Percentiles rank a stretch among this genome's conserved stretches.
Evolutionary conservation across 2,113 vertebrate genomes (phyloP).

Genomic region (Maccullochella peelii): DNA sequence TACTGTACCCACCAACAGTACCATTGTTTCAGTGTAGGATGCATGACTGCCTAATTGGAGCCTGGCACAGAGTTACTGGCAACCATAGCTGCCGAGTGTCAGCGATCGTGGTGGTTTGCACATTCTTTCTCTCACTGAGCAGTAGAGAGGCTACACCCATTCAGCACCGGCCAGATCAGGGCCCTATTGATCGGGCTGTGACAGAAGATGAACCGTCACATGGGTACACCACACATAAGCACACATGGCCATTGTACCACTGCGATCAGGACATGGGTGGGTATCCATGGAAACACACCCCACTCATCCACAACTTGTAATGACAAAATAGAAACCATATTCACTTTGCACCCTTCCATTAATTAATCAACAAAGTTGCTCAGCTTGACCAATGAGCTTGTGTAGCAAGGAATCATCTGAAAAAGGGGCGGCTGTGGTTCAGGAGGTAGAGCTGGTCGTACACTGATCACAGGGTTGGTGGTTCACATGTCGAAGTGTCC

Average conservation of each 20-base stretch:
- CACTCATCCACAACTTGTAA: neutral
- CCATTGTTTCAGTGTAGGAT: conserved; percentile 60
- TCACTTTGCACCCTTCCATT: neutral
- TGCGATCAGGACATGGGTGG: conserved; percentile 20
- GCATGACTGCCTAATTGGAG: conserved; percentile 56
- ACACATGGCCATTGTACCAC: conserved; percentile 14
- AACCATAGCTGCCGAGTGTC: neutral
- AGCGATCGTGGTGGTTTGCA: conserved; percentile 15
- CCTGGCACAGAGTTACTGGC: conserved; percentile 51
- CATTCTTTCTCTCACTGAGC: conserved; percentile 50
- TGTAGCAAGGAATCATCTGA: neutral
- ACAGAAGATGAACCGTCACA: conserved; percentile 25
- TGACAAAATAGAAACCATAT: neutral
- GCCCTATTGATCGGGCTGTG: conserved; percentile 16
- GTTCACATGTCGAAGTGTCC: too few relatives aligned
- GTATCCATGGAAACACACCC: conserved; percentile 56
- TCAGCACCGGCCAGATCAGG: conserved; percentile 41
- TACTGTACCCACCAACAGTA: conserved; percentile 41
- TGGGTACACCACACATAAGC: conserved; percentile 11
- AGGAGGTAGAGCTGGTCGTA: too few relatives aligned
- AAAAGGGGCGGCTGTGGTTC: too few relatives aligned
- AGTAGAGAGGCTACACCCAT: conserved; percentile 41
- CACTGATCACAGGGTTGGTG: too few relatives aligned
- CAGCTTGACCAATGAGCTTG: neutral
- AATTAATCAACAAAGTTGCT: neutral